These are phyloP conservation scores for Augochlorella aurata DNA, from an alignment of 2,888 invertebrate genomes.

Conservation along the genomic window DNA sequence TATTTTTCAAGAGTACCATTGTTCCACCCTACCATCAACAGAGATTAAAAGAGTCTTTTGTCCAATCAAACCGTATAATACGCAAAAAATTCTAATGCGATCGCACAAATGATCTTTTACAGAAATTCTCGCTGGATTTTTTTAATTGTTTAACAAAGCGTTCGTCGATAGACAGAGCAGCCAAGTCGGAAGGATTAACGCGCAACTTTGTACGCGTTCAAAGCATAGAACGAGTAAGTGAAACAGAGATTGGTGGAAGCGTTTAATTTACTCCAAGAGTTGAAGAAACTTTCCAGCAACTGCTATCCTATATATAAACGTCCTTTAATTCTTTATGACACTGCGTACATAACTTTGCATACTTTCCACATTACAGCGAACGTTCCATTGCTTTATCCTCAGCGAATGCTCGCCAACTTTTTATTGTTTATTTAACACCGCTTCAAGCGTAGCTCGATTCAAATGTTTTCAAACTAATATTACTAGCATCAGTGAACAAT, in stretches of 20 bases:
- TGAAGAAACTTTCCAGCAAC: constrained; percentile 1
- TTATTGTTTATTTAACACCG: not conserved
- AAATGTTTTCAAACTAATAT: too few relatives aligned
- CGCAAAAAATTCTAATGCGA: not conserved
- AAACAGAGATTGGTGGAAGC: not conserved
- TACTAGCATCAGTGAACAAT: too few relatives aligned
- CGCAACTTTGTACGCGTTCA: not conserved
- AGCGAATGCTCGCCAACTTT: not conserved
- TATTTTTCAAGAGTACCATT: constrained; percentile 15
- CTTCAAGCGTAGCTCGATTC: not conserved
- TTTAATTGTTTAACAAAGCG: too few relatives aligned
- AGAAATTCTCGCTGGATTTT: too few relatives aligned
- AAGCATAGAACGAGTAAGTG: not conserved
- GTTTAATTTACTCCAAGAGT: constrained; percentile 1
- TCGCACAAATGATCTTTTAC: not conserved
- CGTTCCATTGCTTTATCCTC: not conserved
- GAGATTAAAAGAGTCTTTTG: constrained; percentile 13
- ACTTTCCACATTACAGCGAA: not conserved
- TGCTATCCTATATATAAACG: constrained; percentile 1
- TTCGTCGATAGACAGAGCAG: not conserved
- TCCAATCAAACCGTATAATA: not conserved
- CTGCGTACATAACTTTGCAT: not conserved
- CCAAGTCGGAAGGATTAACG: not conserved
- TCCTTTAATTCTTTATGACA: constrained; percentile 15
- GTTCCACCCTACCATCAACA: not conserved